Base-by-base conservation (phyloP, 1,140 invertebrate genomes). In the Papilio glaucus region DNA sequence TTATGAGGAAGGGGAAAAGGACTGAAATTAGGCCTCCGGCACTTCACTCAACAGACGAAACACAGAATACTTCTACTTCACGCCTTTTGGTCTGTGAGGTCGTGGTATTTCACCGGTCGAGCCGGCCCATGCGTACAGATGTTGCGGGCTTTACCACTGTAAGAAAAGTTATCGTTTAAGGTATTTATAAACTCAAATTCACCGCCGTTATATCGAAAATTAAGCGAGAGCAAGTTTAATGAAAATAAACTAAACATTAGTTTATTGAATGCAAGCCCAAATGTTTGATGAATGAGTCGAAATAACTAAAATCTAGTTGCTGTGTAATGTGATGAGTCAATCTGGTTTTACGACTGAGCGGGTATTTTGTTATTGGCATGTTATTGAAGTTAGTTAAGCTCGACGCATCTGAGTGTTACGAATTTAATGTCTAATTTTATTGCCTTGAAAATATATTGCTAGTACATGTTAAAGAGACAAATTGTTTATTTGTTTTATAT, bases 301-400 rank as follows among this genome's bases (percentile, higher is more conserved):
- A 18, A 18, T 8, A 45, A 57, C 49, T 26, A 12, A 57, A 57
- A 5, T 57, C 4, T 57, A 26, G 10, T 57, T 57, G 5, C 21
- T 18, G 21, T 57, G 24, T 24, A 57, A 57, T 57, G 10, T 57
- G 24, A 57, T 5, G 49, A 57, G 49, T 57, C 49, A 57, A 24
- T 57, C 49, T 57, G 49, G 18, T 57, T 45, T 57, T 57, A 26
- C 9, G 49, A 57, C 21, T 53, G 8, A 24, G 4, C 21, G 49
- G 21, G 18, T 9, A 53, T 53, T 24, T 53, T 53, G 18, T 26
- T 53, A 57, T 57, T 57, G 49, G 21, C 49, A 24, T 26, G 49
- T 57, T 57, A 57, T 26, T 57, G 21, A 53, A 53, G 21, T 57
- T 21, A 18, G 45, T 49, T 57, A 57, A 57, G 21, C 49, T 12